Evolutionary conservation across 2,797 vertebrate species (phyloP), one percentile per base, ranked within the genome.

Genomic region (Syngnathus acus): DNA sequence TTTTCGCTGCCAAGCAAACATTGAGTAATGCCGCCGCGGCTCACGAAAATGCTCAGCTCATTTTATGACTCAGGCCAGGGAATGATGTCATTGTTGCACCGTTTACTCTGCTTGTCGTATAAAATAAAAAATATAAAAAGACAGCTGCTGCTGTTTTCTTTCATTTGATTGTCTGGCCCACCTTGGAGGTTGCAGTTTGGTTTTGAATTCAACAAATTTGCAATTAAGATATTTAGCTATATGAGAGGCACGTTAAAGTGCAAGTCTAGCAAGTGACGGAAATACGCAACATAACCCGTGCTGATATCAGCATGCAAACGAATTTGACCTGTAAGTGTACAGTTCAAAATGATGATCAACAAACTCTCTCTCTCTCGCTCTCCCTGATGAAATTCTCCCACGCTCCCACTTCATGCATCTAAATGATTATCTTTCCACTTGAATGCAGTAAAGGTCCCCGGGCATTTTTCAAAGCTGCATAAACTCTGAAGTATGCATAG

Each of bases 1-100:
- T 61, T 21, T 61, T 61, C n/a, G 19, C 39, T 61, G 59, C 39
- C 59, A 42, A 42, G 21, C 39, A 60, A 40, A 21, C 10, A 19
- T 42, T 21, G 59, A 40, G 38, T 42, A 42, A 57, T 57, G 54
- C 13, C 1, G 54, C 26, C 5, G 54, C 26, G 54, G 54, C 54
- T 57, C 23, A 14, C 2, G 32, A 14, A 37, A 42, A 61, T 42
- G 10, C 59, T 23, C 39, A 61, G 59, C 39, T 61, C 39, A 61
- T 61, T 40, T 61, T 61, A n/a, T 43, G 38, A 60, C 59, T 43
- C 59, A 23, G 38, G 58, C 38, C 38, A 60, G 9, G 58, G 58
- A 39, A n/a, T 60, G 39, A 61, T 37, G 14, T 7, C 26, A 58
- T 1, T 3, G 26, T 37, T 58, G 26, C n/a, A 8, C 32, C 26